Conservation (phyloP, 2,797 vertebrate species). For the Ctenochaetus hawaiiensis region DNA sequence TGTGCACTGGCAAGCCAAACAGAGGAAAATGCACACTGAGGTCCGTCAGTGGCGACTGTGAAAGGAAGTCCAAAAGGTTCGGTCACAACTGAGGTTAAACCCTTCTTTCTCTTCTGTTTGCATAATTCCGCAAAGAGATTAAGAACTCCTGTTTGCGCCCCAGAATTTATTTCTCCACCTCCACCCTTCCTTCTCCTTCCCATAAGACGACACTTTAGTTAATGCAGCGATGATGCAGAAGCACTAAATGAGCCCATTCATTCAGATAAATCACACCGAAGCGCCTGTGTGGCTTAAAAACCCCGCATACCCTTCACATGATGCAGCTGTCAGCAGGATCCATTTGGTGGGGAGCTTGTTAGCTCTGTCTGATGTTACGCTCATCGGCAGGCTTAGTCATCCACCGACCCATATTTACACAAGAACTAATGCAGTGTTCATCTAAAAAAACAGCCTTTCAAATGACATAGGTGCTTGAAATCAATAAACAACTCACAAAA, state of each 20-base stretch:
- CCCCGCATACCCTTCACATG: background rate
- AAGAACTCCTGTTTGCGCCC: constrained; percentile 8
- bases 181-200: background rate
- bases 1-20: constrained; percentile 4
- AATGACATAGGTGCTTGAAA: background rate
- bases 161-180: constrained; percentile 9
- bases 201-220: constrained; percentile 10
- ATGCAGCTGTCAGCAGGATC: constrained; percentile 46
- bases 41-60: constrained; percentile 49
- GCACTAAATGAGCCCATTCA: constrained; percentile 41
- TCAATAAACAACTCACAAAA: background rate
- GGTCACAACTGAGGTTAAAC: constrained; percentile 19
- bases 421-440: background rate
- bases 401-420: constrained; percentile 9
- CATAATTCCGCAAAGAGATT: background rate
- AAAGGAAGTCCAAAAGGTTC: constrained; percentile 54
- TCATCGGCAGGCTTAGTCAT: constrained; percentile 22
- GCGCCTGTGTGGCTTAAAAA: constrained; percentile 16
- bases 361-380: constrained; percentile 31
- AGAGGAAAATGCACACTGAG: constrained; percentile 29
- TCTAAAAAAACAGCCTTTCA: background rate
- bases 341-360: constrained; percentile 28
- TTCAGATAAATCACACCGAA: constrained; percentile 32
- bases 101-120: constrained; percentile 21
- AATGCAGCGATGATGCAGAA: constrained; percentile 1